Evolutionary conservation across 2,797 vertebrate species (phyloP).

Genomic region (Leptatherina wallacei): DNA sequence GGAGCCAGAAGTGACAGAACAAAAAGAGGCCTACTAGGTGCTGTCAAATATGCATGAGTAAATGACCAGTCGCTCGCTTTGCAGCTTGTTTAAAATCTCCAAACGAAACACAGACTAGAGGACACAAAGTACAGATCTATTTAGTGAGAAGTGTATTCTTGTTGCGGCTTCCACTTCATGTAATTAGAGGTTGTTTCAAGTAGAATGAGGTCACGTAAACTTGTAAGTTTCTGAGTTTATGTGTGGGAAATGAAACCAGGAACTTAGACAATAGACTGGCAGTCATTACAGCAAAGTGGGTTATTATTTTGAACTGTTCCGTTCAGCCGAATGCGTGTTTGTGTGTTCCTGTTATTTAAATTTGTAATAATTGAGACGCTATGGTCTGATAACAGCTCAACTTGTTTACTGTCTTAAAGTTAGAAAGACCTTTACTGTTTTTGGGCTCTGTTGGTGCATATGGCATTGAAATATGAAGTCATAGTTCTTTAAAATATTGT

Average conservation of each 20-base stretch:
- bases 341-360: slow-evolving; percentile 74
- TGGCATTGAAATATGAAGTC: slow-evolving; percentile 30
- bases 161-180: slow-evolving; percentile 77
- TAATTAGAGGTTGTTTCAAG: slow-evolving; percentile 82
- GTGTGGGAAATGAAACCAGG: slow-evolving; percentile 81
- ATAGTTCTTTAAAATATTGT: slow-evolving; percentile 50
- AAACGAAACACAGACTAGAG: slow-evolving; percentile 50
- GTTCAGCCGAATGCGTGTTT: slow-evolving; percentile 61
- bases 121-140: slow-evolving; percentile 59
- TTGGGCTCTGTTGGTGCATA: slow-evolving; percentile 25
- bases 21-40: slow-evolving; percentile 82
- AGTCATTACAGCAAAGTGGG: slow-evolving; percentile 67
- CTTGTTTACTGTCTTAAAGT: slow-evolving; percentile 48
- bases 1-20: slow-evolving; percentile 81
- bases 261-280: slow-evolving; percentile 80
- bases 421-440: slow-evolving; percentile 37
- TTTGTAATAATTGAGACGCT: slow-evolving; percentile 62
- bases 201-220: slow-evolving; percentile 75
- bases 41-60: slow-evolving; percentile 85
- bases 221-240: slow-evolving; percentile 78
- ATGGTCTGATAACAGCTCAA: slow-evolving; percentile 27
- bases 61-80: slow-evolving; percentile 84
- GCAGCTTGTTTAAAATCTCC: slow-evolving; percentile 57
- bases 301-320: slow-evolving; percentile 76
- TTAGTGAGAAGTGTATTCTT: slow-evolving; percentile 73